A percentile compares a stretch with the other conserved stretches of the same genome.
phyloP scores from a whole-genome alignment of 2,888 invertebrate species.

The Ecliptopera silaceata region DNA sequence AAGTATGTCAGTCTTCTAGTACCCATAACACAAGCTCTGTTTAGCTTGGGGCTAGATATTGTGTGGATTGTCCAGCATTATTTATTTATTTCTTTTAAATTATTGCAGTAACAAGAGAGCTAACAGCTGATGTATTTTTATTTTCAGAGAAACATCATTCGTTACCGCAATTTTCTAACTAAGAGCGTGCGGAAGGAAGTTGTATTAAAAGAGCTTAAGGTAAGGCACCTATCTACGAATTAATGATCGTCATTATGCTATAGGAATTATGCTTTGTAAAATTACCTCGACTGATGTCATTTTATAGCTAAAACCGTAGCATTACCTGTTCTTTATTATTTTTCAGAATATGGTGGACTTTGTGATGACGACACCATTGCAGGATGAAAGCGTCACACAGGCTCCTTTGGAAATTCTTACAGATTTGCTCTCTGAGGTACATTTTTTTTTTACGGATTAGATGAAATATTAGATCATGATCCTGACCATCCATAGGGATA shows the following conservation, averaged over 20 bases:
- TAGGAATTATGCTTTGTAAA: background rate
- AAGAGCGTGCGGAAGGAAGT: conserved; percentile 87
- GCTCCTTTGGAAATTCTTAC: conserved; percentile 89
- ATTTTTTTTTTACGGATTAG: background rate
- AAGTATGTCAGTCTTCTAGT: no score
- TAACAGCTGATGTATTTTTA: no score
- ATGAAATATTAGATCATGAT: background rate
- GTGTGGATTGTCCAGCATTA: no score
- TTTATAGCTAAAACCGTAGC: background rate
- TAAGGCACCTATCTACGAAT: conserved; percentile 48
- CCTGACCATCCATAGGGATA: no score
- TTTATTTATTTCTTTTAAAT: no score
- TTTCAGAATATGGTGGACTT: conserved; percentile 89
- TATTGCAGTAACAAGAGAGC: no score
- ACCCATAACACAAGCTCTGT: no score
- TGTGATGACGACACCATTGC: conserved; percentile 88
- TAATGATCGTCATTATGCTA: conserved; percentile 4
- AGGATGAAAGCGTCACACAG: conserved; percentile 89
- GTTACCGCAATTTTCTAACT: conserved; percentile 87
- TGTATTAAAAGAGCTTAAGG: conserved; percentile 89
- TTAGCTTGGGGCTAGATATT: no score
- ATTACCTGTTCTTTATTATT: conserved; percentile 24
- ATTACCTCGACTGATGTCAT: conserved; percentile 11
- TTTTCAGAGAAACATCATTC: conserved; percentile 88
- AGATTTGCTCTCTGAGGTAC: conserved; percentile 84